A percentile compares a stretch with the other conserved stretches of the same genome.
These are phyloP conservation scores for Volucella bombylans DNA, from an alignment of 2,888 invertebrate genomes.

Conservation along the genomic window DNA sequence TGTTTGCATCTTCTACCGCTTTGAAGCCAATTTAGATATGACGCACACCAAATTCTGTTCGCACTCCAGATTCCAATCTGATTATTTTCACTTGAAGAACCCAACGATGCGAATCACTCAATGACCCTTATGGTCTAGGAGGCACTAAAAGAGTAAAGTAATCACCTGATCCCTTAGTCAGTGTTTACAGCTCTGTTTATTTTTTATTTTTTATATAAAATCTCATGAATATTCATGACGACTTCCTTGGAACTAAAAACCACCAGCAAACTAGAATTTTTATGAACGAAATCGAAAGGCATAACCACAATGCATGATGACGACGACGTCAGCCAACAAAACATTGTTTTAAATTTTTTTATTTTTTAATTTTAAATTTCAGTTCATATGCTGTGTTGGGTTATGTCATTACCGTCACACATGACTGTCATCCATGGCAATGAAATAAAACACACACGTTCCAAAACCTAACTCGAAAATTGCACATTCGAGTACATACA, in stretches of 20 bases:
- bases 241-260: conserved; percentile 38
- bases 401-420: conserved; percentile 74
- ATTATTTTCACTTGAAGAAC: too few species aligned
- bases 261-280: conserved; percentile 12
- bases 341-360: background rate
- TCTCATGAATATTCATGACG: conserved; percentile 48
- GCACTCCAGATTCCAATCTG: too few species aligned
- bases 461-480: conserved; percentile 39
- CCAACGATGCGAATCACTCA: conserved; percentile 1
- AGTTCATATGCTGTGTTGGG: conserved; percentile 43
- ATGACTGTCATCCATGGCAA: conserved; percentile 73
- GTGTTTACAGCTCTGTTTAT: conserved; percentile 29
- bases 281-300: conserved; percentile 55
- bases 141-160: conserved; percentile 26
- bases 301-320: conserved; percentile 10
- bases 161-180: conserved; percentile 22
- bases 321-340: conserved; percentile 30
- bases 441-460: conserved; percentile 51
- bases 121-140: background rate
- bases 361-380: background rate
- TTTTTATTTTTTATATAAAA: background rate
- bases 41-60: too few species aligned
- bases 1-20: too few species aligned
- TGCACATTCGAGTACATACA: background rate
- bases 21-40: too few species aligned